Evolutionary conservation across 2,888 invertebrate genomes (phyloP), one percentile per base, ranked within the genome.

Genomic region (Muschampia plurimacula): DNA sequence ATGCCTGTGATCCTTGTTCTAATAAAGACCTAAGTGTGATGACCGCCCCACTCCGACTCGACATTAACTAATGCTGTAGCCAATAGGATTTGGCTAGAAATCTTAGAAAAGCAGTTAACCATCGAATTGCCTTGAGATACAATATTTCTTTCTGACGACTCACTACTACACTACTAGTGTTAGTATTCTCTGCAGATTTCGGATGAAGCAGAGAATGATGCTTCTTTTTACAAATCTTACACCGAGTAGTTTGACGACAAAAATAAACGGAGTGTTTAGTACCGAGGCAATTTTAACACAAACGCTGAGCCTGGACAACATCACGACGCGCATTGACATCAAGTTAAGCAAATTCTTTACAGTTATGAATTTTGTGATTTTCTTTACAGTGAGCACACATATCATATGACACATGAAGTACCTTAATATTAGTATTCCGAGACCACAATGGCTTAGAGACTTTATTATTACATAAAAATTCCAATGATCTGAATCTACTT

Each of bases 1-100:
- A 78, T 9, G 77, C 78, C 12, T 80, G 79, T 6, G 79, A 80
- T 2, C 79, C 80, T 67, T 79, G 79, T 59, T 81, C 79, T 9
- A 82, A n/a, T 44, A 81, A 75, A 8, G 77, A 76, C 63, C 80
- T 65, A 36, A 78, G 41, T 4, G 72, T 32, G 0, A 67, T 63
- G 12, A 49, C 55, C 6, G 22, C 15, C 8, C 78, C 78, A 12
- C 69, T 66, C 44, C 49, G 78, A 69, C 46, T 73, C 62, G 1
- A 72, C 77, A 2, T 70, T 55, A 7, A 78, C 73, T 6, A 77
- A 46, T 5, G 79, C 78, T 8, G 77, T 78, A 9, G 77, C 77
- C 63, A 79, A 74, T 15, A 78, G 44, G 22, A 75, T 69, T 28
- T 74, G 74, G 12, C 55, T 73, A 67, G 64, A 41, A 52, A 32